Base-by-base conservation (phyloP, 2,113 vertebrate genomes). In the Neolamprologus modestus region DNA sequence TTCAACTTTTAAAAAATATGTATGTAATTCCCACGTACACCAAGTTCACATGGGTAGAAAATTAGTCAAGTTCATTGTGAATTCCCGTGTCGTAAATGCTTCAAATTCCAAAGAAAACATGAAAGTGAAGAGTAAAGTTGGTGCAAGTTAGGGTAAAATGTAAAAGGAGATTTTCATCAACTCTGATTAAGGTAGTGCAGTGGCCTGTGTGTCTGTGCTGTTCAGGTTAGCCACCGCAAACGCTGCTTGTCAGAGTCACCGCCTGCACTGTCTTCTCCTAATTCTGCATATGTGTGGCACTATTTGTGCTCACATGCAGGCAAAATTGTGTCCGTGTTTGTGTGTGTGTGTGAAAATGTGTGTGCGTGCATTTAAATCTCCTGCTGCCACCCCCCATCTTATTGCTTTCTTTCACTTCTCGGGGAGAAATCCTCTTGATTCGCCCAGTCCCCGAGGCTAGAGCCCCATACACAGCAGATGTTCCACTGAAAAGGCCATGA, bases 401-500 rank as follows among this genome's bases (percentile, higher is more conserved):
- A 96, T 96, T 96, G 96, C 95, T 95, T 96, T 95, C 95, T 95
- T 95, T 94, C 94, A 95, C 93, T 95, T 92, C 88, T 91, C 91
- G 84, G 73, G 88, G 92, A 95, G 95, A 97, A 96, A 96, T 94
- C 96, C 94, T 96, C 95, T 96, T 96, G 96, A 96, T 95, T 97
- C 92, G 92, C 88, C 92, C 92, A 92, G 93, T 97, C 96, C 96
- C 97, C 80, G 95, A 91, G 95, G 96, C 96, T 95, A 95, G 93
- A 76, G 93, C 95, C 96, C 96, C 94, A 94, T 92, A 92, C 91
- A 91, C 91, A 96, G 95, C 96, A 97, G 96, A 96, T 97, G 96
- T 97, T 97, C 94, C 89, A 91, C 95, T 95, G 95, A 92, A 97
- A 96, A 96, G 97, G 93, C 96, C 94, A 96, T 97, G 96, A 97